Evolutionary conservation across 2,888 invertebrate genomes (phyloP).

Genomic region (Cephus nigrinus): DNA sequence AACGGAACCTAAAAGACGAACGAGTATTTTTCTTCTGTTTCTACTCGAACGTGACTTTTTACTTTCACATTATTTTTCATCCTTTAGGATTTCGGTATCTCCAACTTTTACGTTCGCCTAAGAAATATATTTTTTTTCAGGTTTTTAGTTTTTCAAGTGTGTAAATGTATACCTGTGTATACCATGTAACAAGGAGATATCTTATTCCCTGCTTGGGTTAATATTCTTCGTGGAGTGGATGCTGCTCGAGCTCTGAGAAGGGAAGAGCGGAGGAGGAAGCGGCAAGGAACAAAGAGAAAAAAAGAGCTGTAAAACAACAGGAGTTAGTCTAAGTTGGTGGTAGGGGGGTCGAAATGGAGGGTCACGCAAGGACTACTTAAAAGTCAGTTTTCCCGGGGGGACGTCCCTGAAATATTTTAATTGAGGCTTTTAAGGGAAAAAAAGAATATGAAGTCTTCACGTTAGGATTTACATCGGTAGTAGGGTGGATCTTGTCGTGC

Average conservation of each 20-base stretch:
- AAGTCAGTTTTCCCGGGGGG: no score
- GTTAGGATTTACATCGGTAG: neutral
- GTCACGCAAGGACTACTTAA: no score
- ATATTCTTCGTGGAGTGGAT: neutral
- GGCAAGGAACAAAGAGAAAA: neutral
- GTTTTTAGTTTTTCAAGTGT: no score
- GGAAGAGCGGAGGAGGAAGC: no score
- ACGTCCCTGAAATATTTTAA: neutral
- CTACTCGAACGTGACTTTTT: no score
- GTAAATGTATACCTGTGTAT: no score
- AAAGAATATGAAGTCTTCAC: neutral
- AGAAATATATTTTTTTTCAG: neutral
- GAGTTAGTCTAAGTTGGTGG: neutral
- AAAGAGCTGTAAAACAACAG: conserved; percentile 5
- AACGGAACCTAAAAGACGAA: no score
- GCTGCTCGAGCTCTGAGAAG: neutral
- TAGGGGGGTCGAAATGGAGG: no score
- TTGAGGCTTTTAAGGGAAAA: neutral
- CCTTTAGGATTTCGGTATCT: no score
- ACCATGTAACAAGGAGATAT: no score
- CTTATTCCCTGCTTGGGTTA: neutral
- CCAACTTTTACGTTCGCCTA: neutral
- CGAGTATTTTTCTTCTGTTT: no score
- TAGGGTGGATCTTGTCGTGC: neutral
- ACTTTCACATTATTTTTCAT: no score